These are phyloP conservation scores for Cistogaster globosa DNA, from an alignment of 2,888 invertebrate genomes.

Conservation along the genomic window DNA sequence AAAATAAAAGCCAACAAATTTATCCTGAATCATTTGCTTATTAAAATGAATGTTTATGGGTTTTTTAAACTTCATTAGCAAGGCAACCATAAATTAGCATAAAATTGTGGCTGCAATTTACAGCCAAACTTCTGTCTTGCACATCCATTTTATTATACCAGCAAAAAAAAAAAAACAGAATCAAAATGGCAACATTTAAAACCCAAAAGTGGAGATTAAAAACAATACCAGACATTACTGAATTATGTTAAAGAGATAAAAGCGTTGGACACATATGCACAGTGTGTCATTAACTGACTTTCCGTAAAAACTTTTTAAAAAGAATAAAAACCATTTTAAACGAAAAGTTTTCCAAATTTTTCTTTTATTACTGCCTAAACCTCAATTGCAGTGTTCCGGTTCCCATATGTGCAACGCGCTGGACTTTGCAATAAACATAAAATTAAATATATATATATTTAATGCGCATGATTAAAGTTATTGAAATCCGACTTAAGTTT, in stretches of 20 bases:
- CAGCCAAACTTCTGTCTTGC: conserved; percentile 14
- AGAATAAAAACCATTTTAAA: no score
- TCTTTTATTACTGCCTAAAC: no score
- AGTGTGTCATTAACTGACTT: background rate
- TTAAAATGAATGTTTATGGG: background rate
- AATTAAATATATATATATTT: no score
- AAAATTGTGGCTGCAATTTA: conserved; percentile 61
- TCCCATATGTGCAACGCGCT: no score
- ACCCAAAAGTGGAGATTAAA: conserved; percentile 17
- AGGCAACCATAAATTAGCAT: conserved; percentile 63
- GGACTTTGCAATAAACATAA: no score
- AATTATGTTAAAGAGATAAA: conserved; percentile 45
- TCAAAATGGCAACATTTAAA: conserved; percentile 32
- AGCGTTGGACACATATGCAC: background rate
- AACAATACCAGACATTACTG: conserved; percentile 2
- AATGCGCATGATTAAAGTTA: no score
- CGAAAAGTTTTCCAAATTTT: no score
- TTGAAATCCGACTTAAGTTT: no score
- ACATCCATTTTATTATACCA: conserved; percentile 4
- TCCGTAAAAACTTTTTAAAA: background rate
- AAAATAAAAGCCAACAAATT: conserved; percentile 16
- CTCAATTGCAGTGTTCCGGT: no score
- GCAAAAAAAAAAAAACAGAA: conserved; percentile 10
- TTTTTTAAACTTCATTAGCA: conserved; percentile 62
- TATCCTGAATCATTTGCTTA: background rate